phyloP scores from a whole-genome alignment of 92 coral and sea anemone genomes.

The Galaxea fascicularis region DNA sequence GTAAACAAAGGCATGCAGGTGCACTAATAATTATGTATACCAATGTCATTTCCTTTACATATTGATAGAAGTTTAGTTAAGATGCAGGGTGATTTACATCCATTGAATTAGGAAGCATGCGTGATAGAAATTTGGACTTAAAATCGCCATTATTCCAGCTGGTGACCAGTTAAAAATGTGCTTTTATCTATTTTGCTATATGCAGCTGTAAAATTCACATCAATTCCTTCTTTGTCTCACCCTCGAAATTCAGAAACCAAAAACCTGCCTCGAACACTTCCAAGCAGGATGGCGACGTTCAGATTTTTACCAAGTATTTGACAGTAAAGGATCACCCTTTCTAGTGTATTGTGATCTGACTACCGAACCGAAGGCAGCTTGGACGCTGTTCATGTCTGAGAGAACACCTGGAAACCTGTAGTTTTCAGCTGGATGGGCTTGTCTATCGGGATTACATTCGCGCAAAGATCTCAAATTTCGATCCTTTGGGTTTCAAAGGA shows the following conservation, averaged over 20 bases:
- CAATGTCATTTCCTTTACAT: no score
- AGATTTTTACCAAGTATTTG: slow-evolving; percentile 47
- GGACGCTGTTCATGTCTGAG: slow-evolving; percentile 71
- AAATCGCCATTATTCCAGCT: no score
- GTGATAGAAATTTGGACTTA: no score
- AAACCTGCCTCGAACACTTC: slow-evolving; percentile 12
- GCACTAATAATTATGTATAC: no score
- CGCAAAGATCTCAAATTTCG: slow-evolving; percentile 38
- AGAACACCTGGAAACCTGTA: slow-evolving; percentile 62
- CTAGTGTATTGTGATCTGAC: slow-evolving; percentile 68
- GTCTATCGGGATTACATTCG: slow-evolving; percentile 68
- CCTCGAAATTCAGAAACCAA: background rate
- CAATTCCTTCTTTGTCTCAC: background rate
- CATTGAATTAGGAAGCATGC: no score
- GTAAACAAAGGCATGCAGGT: no score
- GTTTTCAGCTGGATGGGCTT: slow-evolving; percentile 56
- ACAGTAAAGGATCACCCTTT: slow-evolving; percentile 29
- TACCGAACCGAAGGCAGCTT: slow-evolving; percentile 58
- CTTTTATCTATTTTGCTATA: background rate
- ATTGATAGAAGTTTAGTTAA: no score
- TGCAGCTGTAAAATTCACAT: no score
- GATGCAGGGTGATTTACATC: no score
- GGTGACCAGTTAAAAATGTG: no score
- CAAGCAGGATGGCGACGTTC: slow-evolving; percentile 29
- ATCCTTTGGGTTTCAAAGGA: slow-evolving; percentile 48